Percentiles rank a stretch among this genome's conserved stretches.
These are phyloP conservation scores for Paraplagusia blochii DNA, from an alignment of 2,113 vertebrate species.

Conservation along the genomic window DNA sequence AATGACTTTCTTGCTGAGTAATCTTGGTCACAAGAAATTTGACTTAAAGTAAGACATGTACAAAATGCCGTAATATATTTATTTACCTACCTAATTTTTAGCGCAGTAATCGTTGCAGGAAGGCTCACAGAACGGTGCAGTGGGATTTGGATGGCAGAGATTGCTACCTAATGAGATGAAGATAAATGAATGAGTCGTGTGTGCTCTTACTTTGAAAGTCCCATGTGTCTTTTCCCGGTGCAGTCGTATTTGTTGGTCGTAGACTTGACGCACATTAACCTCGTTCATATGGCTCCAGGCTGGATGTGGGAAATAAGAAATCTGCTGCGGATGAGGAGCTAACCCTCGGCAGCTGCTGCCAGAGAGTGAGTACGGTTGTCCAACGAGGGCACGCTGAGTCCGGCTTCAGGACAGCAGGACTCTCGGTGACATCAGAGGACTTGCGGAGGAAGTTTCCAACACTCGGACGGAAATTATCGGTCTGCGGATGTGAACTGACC, in stretches of 20 bases:
- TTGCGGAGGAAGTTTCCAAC: conserved; percentile 6
- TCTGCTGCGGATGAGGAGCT: conserved; percentile 25
- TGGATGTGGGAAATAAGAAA: conserved; percentile 41
- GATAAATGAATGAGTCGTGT: too few species aligned
- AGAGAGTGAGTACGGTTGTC: conserved; percentile 12
- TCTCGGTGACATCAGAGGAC: background rate
- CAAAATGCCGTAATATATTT: too few species aligned
- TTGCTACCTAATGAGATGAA: too few species aligned
- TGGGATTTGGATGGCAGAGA: too few species aligned
- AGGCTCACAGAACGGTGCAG: too few species aligned
- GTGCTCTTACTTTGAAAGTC: conserved; percentile 5
- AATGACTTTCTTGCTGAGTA: too few species aligned
- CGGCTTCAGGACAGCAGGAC: background rate
- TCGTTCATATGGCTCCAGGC: conserved; percentile 24
- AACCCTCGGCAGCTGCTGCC: conserved; percentile 21
- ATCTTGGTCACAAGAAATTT: too few species aligned
- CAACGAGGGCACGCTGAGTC: conserved; percentile 1
- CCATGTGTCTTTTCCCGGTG: background rate
- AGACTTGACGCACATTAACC: background rate
- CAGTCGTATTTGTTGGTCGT: rapidly evolving
- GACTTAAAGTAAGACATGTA: too few species aligned
- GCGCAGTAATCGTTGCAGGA: too few species aligned
- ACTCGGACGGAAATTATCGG: background rate
- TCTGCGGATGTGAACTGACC: background rate
- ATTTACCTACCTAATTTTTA: too few species aligned